Percentiles rank a stretch among this genome's conserved stretches.
Conservation (phyloP, 2,113 vertebrate genomes). For the Lynx canadensis region DNA sequence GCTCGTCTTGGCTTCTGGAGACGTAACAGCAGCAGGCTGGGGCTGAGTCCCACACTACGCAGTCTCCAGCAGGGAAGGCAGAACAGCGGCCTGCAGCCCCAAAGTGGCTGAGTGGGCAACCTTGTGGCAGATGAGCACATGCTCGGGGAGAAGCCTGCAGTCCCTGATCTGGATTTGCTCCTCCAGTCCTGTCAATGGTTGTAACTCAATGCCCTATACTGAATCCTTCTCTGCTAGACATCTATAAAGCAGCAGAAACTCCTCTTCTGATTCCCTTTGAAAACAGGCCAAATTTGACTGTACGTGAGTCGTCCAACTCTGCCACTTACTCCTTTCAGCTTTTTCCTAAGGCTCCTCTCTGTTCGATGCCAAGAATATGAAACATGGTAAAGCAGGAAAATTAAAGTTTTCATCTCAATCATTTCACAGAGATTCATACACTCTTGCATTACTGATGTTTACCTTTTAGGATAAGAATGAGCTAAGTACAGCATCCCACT, state of each 20-base stretch:
- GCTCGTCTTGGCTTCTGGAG: background rate
- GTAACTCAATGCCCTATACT: background rate
- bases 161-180: too few relatives aligned
- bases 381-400: background rate
- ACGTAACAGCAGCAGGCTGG: rapidly evolving
- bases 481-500: background rate
- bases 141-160: background rate
- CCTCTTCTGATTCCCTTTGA: background rate
- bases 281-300: background rate
- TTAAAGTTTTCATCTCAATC: background rate
- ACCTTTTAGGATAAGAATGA: background rate
- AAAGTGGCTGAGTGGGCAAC: rapidly evolving
- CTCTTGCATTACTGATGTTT: background rate
- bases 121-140: background rate
- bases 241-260: background rate
- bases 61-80: background rate
- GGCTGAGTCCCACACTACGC: rapidly evolving
- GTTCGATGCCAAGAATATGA: background rate
- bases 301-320: background rate
- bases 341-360: background rate
- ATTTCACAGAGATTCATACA: background rate
- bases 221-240: background rate
- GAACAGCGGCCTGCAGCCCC: rapidly evolving
- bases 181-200: background rate
- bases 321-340: background rate